phyloP scores from a whole-genome alignment of 2,888 invertebrate species.

The Podabrus alpinus region DNA sequence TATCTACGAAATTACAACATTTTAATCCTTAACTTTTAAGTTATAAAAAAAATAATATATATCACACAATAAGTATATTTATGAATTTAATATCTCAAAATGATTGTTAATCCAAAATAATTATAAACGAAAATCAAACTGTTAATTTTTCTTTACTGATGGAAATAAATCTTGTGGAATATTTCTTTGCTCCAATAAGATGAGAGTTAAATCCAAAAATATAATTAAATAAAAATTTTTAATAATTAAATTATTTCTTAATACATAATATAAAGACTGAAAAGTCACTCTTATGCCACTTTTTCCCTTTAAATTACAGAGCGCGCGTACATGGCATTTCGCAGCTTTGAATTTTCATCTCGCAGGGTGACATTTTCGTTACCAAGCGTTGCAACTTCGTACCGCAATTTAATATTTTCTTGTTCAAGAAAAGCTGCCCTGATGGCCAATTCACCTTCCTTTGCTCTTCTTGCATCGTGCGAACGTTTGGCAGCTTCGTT shows the following conservation, averaged over 20 bases:
- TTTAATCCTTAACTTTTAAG: not conserved
- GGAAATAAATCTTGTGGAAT: too few relatives aligned
- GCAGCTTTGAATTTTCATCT: not conserved
- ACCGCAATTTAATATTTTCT: slow-evolving; percentile 79
- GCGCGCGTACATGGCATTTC: not conserved
- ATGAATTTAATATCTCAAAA: not conserved
- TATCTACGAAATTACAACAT: not conserved
- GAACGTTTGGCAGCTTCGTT: slow-evolving; percentile 95
- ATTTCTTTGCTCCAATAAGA: too few relatives aligned
- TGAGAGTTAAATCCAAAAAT: not conserved
- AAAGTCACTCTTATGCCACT: not conserved
- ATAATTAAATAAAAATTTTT: not conserved
- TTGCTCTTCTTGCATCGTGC: slow-evolving; percentile 83
- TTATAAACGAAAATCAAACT: too few relatives aligned
- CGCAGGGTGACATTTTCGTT: slow-evolving; percentile 37
- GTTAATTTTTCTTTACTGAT: too few relatives aligned
- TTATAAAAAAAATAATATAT: not conserved
- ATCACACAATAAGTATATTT: not conserved
- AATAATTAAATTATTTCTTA: not conserved
- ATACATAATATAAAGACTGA: not conserved
- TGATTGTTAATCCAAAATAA: too few relatives aligned
- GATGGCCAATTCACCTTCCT: slow-evolving; percentile 91
- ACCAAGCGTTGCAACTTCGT: slow-evolving; percentile 56
- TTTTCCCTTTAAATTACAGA: not conserved
- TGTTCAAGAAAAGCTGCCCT: slow-evolving; percentile 85